Base-by-base conservation (phyloP, 2,888 invertebrate species). In the Axea sp. region DNA sequence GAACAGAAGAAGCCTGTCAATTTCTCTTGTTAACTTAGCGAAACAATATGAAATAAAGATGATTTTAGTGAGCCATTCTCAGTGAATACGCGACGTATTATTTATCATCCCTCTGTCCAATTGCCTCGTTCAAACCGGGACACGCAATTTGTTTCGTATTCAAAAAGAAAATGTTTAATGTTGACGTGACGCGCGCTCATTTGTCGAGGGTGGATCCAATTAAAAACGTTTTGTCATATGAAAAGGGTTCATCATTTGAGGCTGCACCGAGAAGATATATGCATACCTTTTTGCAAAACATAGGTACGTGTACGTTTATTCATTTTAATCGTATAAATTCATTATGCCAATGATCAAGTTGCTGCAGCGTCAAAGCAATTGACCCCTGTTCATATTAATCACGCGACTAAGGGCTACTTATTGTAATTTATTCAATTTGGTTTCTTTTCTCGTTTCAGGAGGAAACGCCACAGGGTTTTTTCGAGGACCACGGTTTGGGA, bases 391-490 rank as follows among this genome's bases (percentile, higher is more conserved):
- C 87, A 84, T 87, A 85, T 82, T 67, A 35, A 22, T 33, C 28
- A 3, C 12, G 12, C 15, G n/a, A 15, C n/a, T 15, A 68, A 9
- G 7, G 7, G n/a, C n/a, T n/a, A n/a, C n/a, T 7, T 7, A 24
- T 24, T 24, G 1, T 24, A 24, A 6, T 24, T 7, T 24, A 24
- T 24, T 24, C 1, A 24, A 24, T 6, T 22, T 64, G 43, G 5
- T 39, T 45, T 55, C 51, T 51, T 49, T 51, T 89, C 89, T 90
- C 92, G 90, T 95, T 95, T 87, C 92, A 98, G 98, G 99, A 99
- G 91, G 98, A 99, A 91, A 99, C 98, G 62, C 98, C 98, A 57
- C 98, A 99, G 90, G 98, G 98, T 83, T 98, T 99, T 91, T 99
- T 99, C 89, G 99, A 99, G 89, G 99, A 99, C 90, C 98, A 98